Evolutionary conservation across 2,113 vertebrate genomes (phyloP), one percentile per base, ranked within the genome.

Genomic region (Prunella himalayana): DNA sequence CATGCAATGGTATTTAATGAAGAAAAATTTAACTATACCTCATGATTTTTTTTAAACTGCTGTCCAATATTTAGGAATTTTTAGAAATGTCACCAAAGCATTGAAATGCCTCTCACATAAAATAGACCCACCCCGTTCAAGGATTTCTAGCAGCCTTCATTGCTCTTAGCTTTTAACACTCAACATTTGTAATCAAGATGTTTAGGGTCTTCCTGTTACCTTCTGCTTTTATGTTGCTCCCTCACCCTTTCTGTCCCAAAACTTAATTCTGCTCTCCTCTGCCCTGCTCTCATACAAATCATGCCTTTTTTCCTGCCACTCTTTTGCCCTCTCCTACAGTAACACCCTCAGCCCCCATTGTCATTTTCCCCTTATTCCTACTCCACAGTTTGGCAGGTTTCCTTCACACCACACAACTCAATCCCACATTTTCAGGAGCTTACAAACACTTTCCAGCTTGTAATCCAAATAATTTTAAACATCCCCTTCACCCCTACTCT

Each of bases 161-260:
- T 0, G 1, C 37, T 82, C 60, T 23, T 15, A 6, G n/a, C 47
- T 56, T 82, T 57, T 65, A 42, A 60, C 0, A 0, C 8, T 8
- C 13, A 86, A 8, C 3, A 3, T 54, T 61, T 35, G 14, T 17
- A 50, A 75, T 33, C 15, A 33, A 47, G 12, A 14, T 15, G 8
- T 2, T 1, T 6, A 54, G 6, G 11, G 4, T 70, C 47, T 56
- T 73, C 22, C 44, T 35, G 7, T 39, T 45, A 21, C 19, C 8
- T 56, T 77, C 30, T 76, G 39, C 24, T 86, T 59, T 59, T 47
- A 16, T 41, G 11, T 47, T 75, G 19, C 22, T 60, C 27, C 59
- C 22, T 50, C 33, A 56, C 15, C n/a, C 31, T 82, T 28, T 24
- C 6, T 31, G 41, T 51, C 35, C 41, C 1, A 1, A 31, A 23